Evolutionary conservation across 2,888 invertebrate species (phyloP), one percentile per base, ranked within the genome.

Genomic region (Heliconius ethilla): DNA sequence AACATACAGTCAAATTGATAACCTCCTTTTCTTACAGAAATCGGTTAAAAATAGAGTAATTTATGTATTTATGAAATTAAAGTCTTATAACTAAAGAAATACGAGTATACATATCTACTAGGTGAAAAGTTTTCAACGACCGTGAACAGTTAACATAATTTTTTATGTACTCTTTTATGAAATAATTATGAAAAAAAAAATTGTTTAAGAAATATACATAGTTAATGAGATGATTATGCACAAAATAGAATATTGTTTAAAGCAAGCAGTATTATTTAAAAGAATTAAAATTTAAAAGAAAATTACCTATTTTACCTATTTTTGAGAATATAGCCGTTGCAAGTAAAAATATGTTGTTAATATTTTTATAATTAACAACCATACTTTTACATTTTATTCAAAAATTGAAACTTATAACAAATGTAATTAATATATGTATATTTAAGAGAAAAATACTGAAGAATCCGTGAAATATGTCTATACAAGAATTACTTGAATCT

Each of bases 101-200:
- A 33, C 7, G 33, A 33, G 33, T 33, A 7, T 22, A 51, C 7
- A 7, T 51, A 40, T 40, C 40, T 40, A 18, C 51, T 18, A 22
- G 18, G 51, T 51, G 18, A 18, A 51, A 51, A 18, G 3, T 63
- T 59, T 59, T 10, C n/a, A 59, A n/a, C n/a, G 59, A 59, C 22
- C 59, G 59, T 59, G 59, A 59, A 59, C 59, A 59, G 59, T 59
- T 59, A 59, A 59, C 59, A 59, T 59, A n/a, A 59, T 59, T 59
- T 59, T 59, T 59, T 1, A 22, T n/a, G n/a, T 55, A 55, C 22
- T 22, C 55, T n/a, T 51, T 51, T n/a, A n/a, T 59, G 9, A 10
- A 9, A 59, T n/a, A 59, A 59, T 59, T 22, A 55, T 22, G 22
- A 55, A 22, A 9, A 22, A n/a, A 59, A n/a, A n/a, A 59, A n/a